Conservation (phyloP, 2,888 invertebrate species). For the Catocala fraxini region DNA sequence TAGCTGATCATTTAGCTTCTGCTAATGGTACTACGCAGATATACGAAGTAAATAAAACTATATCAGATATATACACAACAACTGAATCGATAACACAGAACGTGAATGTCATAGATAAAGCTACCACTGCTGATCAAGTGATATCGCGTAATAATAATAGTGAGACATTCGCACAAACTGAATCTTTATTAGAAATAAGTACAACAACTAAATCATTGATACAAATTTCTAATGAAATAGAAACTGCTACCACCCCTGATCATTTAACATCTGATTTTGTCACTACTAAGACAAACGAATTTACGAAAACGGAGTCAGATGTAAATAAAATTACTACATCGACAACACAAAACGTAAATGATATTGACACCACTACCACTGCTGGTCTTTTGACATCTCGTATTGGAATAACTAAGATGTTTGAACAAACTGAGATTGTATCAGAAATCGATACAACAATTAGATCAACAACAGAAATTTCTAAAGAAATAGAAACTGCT, state of each 20-base stretch:
- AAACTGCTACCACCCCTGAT: not conserved
- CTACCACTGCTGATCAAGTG: not conserved
- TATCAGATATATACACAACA: not conserved
- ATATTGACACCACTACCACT: not conserved
- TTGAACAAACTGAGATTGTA: not conserved
- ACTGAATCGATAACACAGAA: not conserved
- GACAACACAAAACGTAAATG: not conserved
- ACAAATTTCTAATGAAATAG: conserved; percentile 6
- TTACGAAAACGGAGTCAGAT: not conserved
- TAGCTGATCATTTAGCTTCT: too few species aligned
- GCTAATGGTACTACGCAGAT: too few species aligned
- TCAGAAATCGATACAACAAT: conserved; percentile 3
- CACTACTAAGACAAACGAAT: too few species aligned
- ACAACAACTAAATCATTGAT: conserved; percentile 7
- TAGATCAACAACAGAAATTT: conserved; percentile 8
- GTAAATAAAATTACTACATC: not conserved
- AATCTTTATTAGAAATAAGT: not conserved
- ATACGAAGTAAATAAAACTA: not conserved
- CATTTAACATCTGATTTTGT: too few species aligned
- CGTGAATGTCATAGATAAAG: too few species aligned
- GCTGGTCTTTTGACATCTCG: not conserved
- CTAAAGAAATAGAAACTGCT: conserved; percentile 2
- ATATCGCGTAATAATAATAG: not conserved
- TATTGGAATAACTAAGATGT: not conserved
- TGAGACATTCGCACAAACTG: not conserved